phyloP scores from a whole-genome alignment of 1,140 invertebrate species.

The Eurosta solidaginis region DNA sequence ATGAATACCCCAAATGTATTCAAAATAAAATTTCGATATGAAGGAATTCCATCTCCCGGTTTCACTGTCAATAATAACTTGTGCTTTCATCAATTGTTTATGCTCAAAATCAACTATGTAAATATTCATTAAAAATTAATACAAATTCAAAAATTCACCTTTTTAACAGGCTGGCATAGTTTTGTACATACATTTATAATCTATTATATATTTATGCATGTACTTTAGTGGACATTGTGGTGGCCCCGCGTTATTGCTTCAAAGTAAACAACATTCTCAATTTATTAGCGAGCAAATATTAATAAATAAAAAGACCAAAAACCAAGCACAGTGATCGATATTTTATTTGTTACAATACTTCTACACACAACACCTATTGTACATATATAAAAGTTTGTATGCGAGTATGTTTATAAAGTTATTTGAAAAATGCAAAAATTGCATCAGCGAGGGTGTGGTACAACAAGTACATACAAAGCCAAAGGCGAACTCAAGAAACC shows the following conservation, averaged over 20 bases:
- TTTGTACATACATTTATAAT: too few species aligned
- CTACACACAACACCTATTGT: neutral
- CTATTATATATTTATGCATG: neutral
- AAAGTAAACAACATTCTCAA: conserved; percentile 22
- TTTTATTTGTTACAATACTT: neutral
- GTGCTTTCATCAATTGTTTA: too few species aligned
- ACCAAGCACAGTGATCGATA: neutral
- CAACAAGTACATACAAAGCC: neutral
- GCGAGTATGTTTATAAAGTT: neutral
- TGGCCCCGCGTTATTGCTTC: conserved; percentile 1
- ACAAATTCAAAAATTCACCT: neutral
- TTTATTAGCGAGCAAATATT: neutral
- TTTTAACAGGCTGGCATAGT: neutral
- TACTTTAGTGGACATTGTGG: neutral
- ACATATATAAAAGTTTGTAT: neutral
- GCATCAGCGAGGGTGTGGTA: conserved; percentile 20
- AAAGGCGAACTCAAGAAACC: neutral
- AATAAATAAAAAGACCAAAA: neutral
- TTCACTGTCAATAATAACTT: too few species aligned
- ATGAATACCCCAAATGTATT: too few species aligned
- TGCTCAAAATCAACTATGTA: too few species aligned
- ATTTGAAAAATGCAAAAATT: conserved; percentile 1
- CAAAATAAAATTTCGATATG: too few species aligned
- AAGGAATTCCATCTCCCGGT: too few species aligned
- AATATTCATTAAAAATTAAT: too few species aligned